phyloP scores from a whole-genome alignment of 2,797 vertebrate species.

The Cossypha niveicapilla region DNA sequence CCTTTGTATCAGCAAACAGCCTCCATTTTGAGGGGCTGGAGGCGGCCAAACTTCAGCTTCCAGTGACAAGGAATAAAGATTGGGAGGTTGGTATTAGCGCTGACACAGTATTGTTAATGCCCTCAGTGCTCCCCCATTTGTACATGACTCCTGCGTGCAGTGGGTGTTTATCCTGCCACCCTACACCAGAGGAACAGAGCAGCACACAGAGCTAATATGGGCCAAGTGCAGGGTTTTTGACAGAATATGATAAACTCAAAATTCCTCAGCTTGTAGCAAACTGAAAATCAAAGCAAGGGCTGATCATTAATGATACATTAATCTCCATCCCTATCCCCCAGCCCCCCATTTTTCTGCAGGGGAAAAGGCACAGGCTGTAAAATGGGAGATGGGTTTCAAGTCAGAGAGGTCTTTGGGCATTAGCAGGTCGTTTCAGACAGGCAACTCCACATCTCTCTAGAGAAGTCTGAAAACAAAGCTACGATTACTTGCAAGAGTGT shows the following conservation, averaged over 20 bases:
- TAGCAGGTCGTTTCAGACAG: neutral
- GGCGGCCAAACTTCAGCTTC: neutral
- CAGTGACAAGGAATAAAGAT: neutral
- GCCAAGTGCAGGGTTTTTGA: neutral
- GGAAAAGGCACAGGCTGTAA: neutral
- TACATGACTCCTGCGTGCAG: fast-evolving
- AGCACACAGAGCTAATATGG: neutral
- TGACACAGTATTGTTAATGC: fast-evolving
- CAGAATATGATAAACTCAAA: neutral
- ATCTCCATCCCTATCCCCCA: neutral
- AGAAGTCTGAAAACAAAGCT: neutral
- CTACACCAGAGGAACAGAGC: too few species aligned
- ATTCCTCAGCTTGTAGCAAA: neutral
- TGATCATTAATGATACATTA: neutral
- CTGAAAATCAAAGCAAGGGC: neutral
- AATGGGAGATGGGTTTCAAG: neutral
- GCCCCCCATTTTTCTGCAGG: neutral
- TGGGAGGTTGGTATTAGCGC: fast-evolving
- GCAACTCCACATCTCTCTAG: neutral
- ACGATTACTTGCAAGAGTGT: neutral
- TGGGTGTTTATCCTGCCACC: neutral
- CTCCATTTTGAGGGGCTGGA: slow-evolving; percentile 37
- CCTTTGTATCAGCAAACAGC: slow-evolving; percentile 2
- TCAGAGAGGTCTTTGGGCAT: neutral
- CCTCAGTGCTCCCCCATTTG: fast-evolving